phyloP scores from a whole-genome alignment of 2,888 invertebrate genomes.

The Lepidochitona cinerea region DNA sequence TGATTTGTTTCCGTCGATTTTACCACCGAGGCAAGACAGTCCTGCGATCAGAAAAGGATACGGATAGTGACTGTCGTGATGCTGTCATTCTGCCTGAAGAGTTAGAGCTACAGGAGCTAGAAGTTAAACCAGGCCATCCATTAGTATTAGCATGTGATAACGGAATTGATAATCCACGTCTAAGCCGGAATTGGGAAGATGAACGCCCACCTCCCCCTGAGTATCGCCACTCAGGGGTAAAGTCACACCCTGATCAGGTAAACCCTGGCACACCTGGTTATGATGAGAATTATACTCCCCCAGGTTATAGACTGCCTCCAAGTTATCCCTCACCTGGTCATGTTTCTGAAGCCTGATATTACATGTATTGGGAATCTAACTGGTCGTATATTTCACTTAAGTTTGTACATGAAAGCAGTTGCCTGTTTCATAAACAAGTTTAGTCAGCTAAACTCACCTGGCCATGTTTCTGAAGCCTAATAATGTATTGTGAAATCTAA shows the following conservation, averaged over 20 bases:
- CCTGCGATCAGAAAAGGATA: conserved; percentile 45
- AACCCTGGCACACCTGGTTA: background rate
- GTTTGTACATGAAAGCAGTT: too few species aligned
- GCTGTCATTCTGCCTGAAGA: conserved; percentile 59
- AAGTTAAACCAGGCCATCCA: conserved; percentile 41
- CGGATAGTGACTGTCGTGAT: conserved; percentile 49
- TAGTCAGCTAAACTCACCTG: too few species aligned
- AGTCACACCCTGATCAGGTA: background rate
- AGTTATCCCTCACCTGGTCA: background rate
- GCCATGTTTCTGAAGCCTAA: too few species aligned
- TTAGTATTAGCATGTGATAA: conserved; percentile 38
- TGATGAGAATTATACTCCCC: background rate
- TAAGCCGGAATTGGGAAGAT: background rate
- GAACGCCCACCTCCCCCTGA: background rate
- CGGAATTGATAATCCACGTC: background rate
- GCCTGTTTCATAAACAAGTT: too few species aligned
- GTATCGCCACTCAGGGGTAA: background rate
- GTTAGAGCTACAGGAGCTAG: conserved; percentile 44
- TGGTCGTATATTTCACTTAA: too few species aligned
- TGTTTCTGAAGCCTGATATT: too few species aligned
- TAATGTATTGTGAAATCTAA: too few species aligned
- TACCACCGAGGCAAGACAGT: conserved; percentile 19
- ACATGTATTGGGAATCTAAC: too few species aligned
- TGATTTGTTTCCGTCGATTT: background rate
- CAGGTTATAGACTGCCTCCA: background rate